Evolutionary conservation across 53 echinoderm and acorn worm species (phyloP), one percentile per base, ranked within the genome.

Genomic region (Temnopleurus reevesii): DNA sequence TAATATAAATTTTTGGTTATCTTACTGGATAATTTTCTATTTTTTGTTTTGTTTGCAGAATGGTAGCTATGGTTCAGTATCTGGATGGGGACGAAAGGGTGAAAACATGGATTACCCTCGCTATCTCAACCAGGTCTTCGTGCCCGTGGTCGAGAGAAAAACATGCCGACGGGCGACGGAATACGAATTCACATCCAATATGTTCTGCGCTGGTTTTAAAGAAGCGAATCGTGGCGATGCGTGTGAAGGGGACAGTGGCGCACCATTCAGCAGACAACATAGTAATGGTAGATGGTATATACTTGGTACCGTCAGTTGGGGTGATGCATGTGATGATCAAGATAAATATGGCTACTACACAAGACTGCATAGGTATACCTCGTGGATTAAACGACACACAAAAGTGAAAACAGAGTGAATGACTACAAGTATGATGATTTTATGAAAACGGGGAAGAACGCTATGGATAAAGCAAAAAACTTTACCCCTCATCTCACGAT

Each of bases 261-360:
- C 92, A 21, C 94, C 96, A 8, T 96, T 96, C 43, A 46, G 82
- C 10, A 85, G 89, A 17, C 88, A 87, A 34, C 57, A 91, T 64
- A 24, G 77, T 21, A 90, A 90, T 35, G 89, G 85, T n/a, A 77
- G 92, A 24, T 92, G 92, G 91, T 97, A 91, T 89, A 76, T 95
- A 45, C 66, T 92, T 8, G 98, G 98, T 15, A 92, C 93, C 17
- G 98, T 97, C 28, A 97, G 97, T 64, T 97, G 97, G 97, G 97
- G 97, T 24, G 95, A 95, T 26, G 97, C 95, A 5, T 97, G 97
- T 44, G 95, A 89, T 46, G 46, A 56, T 31, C 38, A 55, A 8
- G 90, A 91, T 19, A 93, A 94, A 53, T 97, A 91, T 55, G 95
- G 97, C 19, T 94, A 92, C 61, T 97, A 95, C 86, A 97, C 97